Base-by-base conservation (phyloP, 2,797 vertebrate genomes). In the Tenualosa thibaudeaui region DNA sequence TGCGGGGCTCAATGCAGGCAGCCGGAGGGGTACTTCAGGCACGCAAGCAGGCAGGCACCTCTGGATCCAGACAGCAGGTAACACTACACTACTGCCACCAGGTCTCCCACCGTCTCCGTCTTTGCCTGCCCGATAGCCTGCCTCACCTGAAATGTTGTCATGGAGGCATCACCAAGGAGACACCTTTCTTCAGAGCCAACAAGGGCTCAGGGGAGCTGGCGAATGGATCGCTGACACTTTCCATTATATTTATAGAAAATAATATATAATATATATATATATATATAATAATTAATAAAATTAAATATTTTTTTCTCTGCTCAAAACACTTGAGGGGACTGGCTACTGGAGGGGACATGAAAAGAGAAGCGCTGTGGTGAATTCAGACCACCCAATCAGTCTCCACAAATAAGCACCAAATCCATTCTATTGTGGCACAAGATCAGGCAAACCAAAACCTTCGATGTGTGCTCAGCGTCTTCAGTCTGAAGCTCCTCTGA, bases 111-210 rank as follows among this genome's bases (percentile, higher is more conserved):
- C 37, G 37, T 2, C 68, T 40, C 62, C 60, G 24, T 10, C 19
- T 10, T 9, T 10, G 24, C 65, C 65, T 31, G 65, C 6, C 24
- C 75, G 85, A 12, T 17, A 12, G 62, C n/a, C 65, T 31, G 24
- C 83, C 84, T 88, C 88, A 87, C 88, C 84, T 88, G 85, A 84
- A 86, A 86, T 86, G 46, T 82, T 26, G 84, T 85, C 88, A 89
- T 86, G 86, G 87, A 84, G 87, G 89, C 68, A 65, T 88, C 62
- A 81, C 84, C 82, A 90, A 87, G 88, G 88, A 84, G 75, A 87
- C 50, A 51, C 82, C 81, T 85, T 82, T 53, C 83, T 60, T 10
- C 54, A 81, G 19, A 81, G 51, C 71, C 82, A 60, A 81, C n/a
- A 62, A 62, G 60, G 84, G 43, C 82, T 81, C 81, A 26, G 65